These are phyloP conservation scores for Syndactyla subalaris DNA, from an alignment of 2,797 vertebrate species.

Conservation along the genomic window DNA sequence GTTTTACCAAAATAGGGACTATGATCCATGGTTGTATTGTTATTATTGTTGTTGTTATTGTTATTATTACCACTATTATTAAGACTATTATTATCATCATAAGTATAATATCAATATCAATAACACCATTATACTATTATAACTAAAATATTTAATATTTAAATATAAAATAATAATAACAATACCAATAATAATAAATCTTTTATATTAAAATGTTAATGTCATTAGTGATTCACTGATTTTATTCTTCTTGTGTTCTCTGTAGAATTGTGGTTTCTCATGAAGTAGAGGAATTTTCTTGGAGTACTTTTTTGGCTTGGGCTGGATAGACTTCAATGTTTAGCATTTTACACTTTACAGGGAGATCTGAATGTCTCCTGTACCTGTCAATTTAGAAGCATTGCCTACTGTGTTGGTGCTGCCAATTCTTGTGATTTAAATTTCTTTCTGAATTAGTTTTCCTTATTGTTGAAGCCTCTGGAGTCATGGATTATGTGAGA, in stretches of 20 bases:
- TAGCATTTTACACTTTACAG: background rate
- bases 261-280: background rate
- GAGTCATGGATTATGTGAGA: conserved; percentile 3
- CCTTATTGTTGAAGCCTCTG: background rate
- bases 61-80: background rate
- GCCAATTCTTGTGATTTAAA: background rate
- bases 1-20: background rate
- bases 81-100: background rate
- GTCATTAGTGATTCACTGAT: background rate
- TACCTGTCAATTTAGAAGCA: background rate
- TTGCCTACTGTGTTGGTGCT: background rate
- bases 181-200: background rate
- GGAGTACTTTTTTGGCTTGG: background rate
- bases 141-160: too few relatives aligned
- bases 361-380: background rate
- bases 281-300: background rate
- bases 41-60: background rate
- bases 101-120: too few relatives aligned
- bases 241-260: background rate
- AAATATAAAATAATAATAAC: too few relatives aligned
- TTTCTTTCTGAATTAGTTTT: conserved; percentile 13
- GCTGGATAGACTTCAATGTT: background rate
- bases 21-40: background rate
- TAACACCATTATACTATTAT: too few relatives aligned
- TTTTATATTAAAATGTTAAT: background rate